Conservation (phyloP, 1,140 invertebrate genomes). For the Pollicipes pollicipes region DNA sequence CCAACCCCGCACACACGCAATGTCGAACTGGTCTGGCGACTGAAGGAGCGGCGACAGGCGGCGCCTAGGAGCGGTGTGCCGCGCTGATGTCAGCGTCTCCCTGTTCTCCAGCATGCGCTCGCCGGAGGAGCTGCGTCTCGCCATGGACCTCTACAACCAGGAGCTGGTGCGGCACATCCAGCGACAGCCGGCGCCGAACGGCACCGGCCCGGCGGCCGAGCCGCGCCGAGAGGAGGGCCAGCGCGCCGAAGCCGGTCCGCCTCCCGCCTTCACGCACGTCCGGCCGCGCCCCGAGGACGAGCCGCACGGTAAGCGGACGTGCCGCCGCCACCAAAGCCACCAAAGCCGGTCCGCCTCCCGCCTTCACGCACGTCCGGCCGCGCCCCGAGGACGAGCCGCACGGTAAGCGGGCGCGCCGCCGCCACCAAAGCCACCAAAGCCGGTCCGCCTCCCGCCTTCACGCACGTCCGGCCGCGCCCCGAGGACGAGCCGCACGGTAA, state of each 20-base stretch:
- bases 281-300: background rate
- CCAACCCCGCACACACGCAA: too few species aligned
- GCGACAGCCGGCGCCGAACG: constrained; percentile 21
- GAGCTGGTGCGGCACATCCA: constrained; percentile 39
- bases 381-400: background rate
- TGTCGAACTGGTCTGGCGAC: too few species aligned
- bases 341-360: background rate
- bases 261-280: background rate
- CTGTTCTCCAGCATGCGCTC: constrained; percentile 25
- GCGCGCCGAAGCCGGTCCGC: background rate
- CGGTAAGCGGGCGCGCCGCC: too few species aligned
- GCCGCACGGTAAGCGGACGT: background rate
- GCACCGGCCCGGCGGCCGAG: constrained; percentile 19
- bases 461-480: background rate
- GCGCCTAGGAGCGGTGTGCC: too few species aligned
- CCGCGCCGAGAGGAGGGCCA: background rate
- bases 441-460: background rate
- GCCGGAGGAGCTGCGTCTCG: constrained; percentile 70
- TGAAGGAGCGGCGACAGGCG: too few species aligned
- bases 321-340: too few species aligned
- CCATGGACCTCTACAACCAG: constrained; percentile 74
- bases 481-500: background rate
- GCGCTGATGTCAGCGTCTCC: too few species aligned
- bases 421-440: too few species aligned
- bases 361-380: background rate